Evolutionary conservation across 2,888 invertebrate genomes (phyloP).

Genomic region (Cantharis rufa): DNA sequence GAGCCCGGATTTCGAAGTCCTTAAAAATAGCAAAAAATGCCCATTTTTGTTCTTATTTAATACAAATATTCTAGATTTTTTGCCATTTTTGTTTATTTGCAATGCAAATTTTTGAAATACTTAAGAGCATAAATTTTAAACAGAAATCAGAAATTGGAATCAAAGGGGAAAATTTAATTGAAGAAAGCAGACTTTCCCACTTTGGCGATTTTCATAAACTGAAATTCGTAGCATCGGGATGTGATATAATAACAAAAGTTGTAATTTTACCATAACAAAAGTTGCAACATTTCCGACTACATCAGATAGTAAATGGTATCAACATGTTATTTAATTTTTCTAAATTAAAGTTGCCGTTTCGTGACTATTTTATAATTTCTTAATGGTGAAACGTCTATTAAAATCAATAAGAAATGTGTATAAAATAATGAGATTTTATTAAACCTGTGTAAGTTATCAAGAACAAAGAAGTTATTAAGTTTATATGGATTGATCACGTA

Average conservation of each 20-base stretch:
- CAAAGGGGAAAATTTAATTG: no score
- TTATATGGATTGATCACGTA: background rate
- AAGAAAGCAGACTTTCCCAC: no score
- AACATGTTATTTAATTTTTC: background rate
- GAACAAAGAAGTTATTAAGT: constrained; percentile 4
- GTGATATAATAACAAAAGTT: background rate
- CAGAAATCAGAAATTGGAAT: no score
- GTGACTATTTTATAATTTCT: background rate
- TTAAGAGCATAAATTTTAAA: no score
- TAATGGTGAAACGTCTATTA: background rate
- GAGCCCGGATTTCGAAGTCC: no score
- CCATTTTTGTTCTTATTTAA: no score
- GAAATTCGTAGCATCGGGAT: background rate
- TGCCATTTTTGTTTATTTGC: no score
- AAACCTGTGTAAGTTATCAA: background rate
- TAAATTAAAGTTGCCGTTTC: background rate
- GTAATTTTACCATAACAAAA: background rate
- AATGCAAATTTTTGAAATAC: no score
- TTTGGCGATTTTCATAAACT: background rate
- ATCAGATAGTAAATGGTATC: background rate
- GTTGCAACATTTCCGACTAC: background rate
- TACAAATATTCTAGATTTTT: no score
- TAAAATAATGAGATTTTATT: background rate
- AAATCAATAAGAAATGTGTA: background rate
- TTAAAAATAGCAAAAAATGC: no score